A percentile compares a stretch with the other conserved stretches of the same genome.
These are phyloP conservation scores for Trisateles emortualis DNA, from an alignment of 2,888 invertebrate genomes.

Conservation along the genomic window DNA sequence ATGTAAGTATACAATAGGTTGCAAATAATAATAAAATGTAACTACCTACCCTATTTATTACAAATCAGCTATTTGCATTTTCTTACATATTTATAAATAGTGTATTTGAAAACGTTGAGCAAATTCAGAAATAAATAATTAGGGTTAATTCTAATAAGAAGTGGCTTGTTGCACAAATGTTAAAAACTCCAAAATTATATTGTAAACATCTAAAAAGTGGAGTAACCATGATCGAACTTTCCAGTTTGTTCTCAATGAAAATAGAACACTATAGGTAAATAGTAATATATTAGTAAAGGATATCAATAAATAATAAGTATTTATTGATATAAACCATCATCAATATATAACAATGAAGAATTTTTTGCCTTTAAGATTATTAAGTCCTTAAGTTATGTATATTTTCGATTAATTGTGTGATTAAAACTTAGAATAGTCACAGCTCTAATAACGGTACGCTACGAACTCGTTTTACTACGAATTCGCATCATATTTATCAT, in stretches of 20 bases:
- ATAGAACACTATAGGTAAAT: conserved; percentile 28
- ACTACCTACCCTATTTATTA: conserved; percentile 54
- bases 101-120: conserved; percentile 68
- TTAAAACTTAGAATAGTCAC: conserved; percentile 50
- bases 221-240: conserved; percentile 33
- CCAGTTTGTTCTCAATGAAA: conserved; percentile 21
- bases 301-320: conserved; percentile 16
- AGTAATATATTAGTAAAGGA: conserved; percentile 16
- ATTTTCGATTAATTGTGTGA: conserved; percentile 38
- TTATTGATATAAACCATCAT: conserved; percentile 1
- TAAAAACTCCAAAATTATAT: conserved; percentile 39
- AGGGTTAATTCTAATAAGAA: conserved; percentile 40
- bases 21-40: conserved; percentile 47
- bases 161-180: conserved; percentile 47
- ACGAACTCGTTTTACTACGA: conserved; percentile 27
- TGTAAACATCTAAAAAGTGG: conserved; percentile 40
- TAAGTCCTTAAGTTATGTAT: conserved; percentile 31
- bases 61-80: conserved; percentile 49
- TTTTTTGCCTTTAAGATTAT: conserved; percentile 24
- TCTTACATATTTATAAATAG: conserved; percentile 51
- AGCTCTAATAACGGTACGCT: conserved; percentile 48
- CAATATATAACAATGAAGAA: conserved; percentile 23
- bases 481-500: conserved; percentile 14
- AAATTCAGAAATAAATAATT: conserved; percentile 62
- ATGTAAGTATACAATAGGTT: conserved; percentile 43